Evolutionary conservation across 1,140 invertebrate species (phyloP), one percentile per base, ranked within the genome.

Genomic region (Scylla paramamosain): DNA sequence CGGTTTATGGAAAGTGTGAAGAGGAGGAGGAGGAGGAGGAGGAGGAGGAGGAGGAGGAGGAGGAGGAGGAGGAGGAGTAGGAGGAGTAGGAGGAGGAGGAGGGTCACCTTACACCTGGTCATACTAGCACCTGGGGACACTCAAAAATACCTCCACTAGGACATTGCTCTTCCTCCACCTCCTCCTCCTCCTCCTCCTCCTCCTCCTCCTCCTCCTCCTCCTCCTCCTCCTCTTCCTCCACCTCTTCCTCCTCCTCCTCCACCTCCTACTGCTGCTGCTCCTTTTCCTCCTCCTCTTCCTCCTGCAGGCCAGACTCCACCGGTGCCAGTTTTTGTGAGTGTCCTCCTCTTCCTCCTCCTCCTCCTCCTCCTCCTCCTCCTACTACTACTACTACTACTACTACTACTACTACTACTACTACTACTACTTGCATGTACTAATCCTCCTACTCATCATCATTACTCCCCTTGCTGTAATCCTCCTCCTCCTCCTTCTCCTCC

Each of bases 1-100:
- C 14, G 48, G 14, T 52, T 7, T 52, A 25, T 2, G n/a, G 67
- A 77, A 77, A n/a, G 48, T 14, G 14, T 20, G 25, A n/a, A 20
- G 67, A 2, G n/a, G 25, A 77, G 67, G 16, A 77, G 25, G 25
- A 77, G 67, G 25, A n/a, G 67, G 16, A 77, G 25, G 67, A 77
- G 67, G 67, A 77, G n/a, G 67, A 77, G 67, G 67, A 77, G 67
- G 67, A 77, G n/a, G 67, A 77, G 67, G 67, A n/a, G 67, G 20
- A 77, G 67, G n/a, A 77, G 67, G 67, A 77, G n/a, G 67, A 77
- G 20, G n/a, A 77, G n/a, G n/a, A n/a, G 20, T 0, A n/a, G 67
- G 52, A 20, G 16, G 52, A 59, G 52, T 0, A 59, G 52, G 20
- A 8, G 8, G 67, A 20, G 1, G 25, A n/a, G 67, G 20, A 7